phyloP scores from a whole-genome alignment of 1,140 invertebrate species.

The Pogonognathellus flavescens region DNA sequence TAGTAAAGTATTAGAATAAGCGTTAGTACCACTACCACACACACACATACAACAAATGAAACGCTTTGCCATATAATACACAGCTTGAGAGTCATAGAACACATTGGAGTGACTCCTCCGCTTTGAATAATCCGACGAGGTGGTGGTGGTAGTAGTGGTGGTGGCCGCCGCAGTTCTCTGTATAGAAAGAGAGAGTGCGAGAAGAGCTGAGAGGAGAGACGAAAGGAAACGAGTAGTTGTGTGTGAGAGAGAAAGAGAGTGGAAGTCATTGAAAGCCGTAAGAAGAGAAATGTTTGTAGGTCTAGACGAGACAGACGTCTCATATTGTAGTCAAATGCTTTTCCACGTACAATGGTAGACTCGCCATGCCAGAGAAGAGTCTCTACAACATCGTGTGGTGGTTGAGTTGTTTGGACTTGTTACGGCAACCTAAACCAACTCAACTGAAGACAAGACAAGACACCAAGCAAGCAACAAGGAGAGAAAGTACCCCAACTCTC shows the following conservation, averaged over 20 bases:
- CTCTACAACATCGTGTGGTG: background rate
- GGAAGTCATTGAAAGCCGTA: constrained; percentile 46
- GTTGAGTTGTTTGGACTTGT: constrained; percentile 39
- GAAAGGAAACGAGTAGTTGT: constrained; percentile 35
- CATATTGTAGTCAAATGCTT: constrained; percentile 2
- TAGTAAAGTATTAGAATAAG: background rate
- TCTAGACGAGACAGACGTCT: constrained; percentile 33
- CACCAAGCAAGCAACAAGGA: constrained; percentile 5
- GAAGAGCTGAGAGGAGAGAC: constrained; percentile 21
- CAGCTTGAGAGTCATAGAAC: constrained; percentile 8
- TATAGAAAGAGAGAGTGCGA: no score
- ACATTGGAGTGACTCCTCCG: constrained; percentile 28
- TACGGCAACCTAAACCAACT: constrained; percentile 25
- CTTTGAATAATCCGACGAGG: constrained; percentile 51
- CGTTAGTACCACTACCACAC: background rate
- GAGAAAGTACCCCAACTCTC: background rate
- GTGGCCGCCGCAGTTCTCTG: no score
- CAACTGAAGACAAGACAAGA: constrained; percentile 40
- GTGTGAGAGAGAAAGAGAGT: no score
- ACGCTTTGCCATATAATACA: constrained; percentile 5
- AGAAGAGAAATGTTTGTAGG: constrained; percentile 41
- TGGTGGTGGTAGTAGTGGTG: background rate
- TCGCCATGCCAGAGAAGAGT: no score
- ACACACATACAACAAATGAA: constrained; percentile 31
- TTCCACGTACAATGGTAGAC: background rate